Conservation (phyloP, 2,797 vertebrate species). For the Myripristis murdjan region DNA sequence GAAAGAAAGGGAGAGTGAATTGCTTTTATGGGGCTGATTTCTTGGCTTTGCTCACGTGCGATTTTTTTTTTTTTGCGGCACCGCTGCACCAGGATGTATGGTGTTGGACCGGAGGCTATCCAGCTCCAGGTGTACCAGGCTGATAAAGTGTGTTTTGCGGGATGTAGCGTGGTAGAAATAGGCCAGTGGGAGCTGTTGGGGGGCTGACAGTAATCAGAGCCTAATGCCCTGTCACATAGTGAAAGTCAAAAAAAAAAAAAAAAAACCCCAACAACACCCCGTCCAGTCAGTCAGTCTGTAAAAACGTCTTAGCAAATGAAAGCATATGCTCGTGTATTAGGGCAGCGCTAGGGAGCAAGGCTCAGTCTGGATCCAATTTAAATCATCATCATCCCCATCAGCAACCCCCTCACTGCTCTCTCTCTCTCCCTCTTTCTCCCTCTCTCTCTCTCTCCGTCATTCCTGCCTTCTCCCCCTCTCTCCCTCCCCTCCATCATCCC, state of each 20-base stretch:
- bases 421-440: constrained; percentile 5
- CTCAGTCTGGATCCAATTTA: constrained; percentile 86
- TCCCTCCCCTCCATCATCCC: constrained; percentile 17
- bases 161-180: constrained; percentile 39
- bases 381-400: constrained; percentile 76
- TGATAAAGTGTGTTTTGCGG: constrained; percentile 15
- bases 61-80: constrained; percentile 24
- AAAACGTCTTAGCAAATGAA: constrained; percentile 79
- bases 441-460: not conserved
- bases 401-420: constrained; percentile 24
- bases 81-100: constrained; percentile 21
- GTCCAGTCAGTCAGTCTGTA: constrained; percentile 74
- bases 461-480: not conserved
- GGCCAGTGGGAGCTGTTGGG: constrained; percentile 44
- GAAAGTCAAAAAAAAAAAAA: constrained; percentile 40
- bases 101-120: constrained; percentile 16
- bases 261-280: constrained; percentile 35
- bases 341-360: constrained; percentile 57
- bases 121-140: constrained; percentile 11
- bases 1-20: constrained; percentile 6
- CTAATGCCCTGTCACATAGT: constrained; percentile 70
- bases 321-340: constrained; percentile 69
- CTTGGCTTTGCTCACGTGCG: not conserved
- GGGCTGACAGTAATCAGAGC: constrained; percentile 72
- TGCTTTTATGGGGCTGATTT: constrained; percentile 16